Conservation (phyloP, 2,888 invertebrate genomes). For the Drosophila neutralis region DNA sequence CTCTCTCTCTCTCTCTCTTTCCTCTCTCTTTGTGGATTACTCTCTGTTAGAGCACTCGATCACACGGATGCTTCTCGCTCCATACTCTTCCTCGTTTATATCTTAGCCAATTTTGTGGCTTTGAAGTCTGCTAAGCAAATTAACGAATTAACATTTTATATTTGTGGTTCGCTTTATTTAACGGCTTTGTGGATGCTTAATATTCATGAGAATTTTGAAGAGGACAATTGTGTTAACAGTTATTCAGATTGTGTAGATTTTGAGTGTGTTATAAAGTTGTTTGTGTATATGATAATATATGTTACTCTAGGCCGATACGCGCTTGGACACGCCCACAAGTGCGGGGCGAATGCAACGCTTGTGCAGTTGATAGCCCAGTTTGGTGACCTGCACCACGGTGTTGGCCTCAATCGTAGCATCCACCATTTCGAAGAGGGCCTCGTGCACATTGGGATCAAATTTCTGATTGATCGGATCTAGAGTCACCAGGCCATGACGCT, state of each 20-base stretch:
- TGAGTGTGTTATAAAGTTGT: background rate
- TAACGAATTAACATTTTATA: background rate
- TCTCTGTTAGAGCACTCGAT: background rate
- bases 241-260: background rate
- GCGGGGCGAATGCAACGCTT: conserved; percentile 98
- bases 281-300: background rate
- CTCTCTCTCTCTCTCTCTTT: background rate
- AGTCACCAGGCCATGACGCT: conserved; percentile 93
- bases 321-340: conserved; percentile 96
- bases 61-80: background rate
- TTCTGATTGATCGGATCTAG: conserved; percentile 96
- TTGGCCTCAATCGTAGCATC: conserved; percentile 93
- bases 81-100: background rate
- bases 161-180: background rate
- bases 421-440: conserved; percentile 97
- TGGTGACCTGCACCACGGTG: conserved; percentile 95
- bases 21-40: background rate
- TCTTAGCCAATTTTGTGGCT: background rate
- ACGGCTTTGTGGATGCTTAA: background rate
- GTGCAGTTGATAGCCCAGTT: conserved; percentile 97
- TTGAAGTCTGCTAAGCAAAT: background rate
- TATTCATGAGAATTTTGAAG: conserved; percentile 26
- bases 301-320: background rate
- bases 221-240: conserved; percentile 7
- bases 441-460: conserved; percentile 98